Evolutionary conservation across 2,888 invertebrate genomes (phyloP), one percentile per base, ranked within the genome.

Genomic region (Philereme vetulata): DNA sequence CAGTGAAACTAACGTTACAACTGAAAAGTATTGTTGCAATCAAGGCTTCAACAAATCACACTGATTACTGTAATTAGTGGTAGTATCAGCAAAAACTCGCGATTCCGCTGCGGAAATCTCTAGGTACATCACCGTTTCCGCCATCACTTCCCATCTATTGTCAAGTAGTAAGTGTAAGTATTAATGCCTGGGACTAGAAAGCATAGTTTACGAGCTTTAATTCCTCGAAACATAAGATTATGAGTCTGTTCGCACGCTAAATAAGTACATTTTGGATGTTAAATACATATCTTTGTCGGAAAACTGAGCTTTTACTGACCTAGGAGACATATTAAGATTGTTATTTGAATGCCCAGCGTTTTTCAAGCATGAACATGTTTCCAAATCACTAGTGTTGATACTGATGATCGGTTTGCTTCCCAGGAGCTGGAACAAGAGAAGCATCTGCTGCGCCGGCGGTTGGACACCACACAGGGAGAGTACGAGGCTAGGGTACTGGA

Each of bases 381-480:
- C n/a, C n/a, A n/a, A n/a, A n/a, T n/a, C n/a, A n/a, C n/a, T n/a
- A n/a, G n/a, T n/a, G n/a, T n/a, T n/a, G n/a, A n/a, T n/a, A n/a
- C 21, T 21, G 21, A 21, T 21, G 2, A 21, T 21, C 21, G 1
- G 21, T 21, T 72, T 63, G 62, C 4, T 72, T 51, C 33, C 0
- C 94, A 98, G 98, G 95, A 95, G 80, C 93, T 98, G 84, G 98
- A 98, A 88, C 98, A 98, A 88, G 98, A 98, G 88, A 96, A 98
- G 74, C 97, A 98, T 87, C 93, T 96, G 53, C 93, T 98, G 53
- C 94, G 97, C 62, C 94, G 98, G 65, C 96, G 96, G 76, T 91
- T 98, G 79, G 96, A 97, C 75, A 96, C 96, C 45, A 95, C 96
- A 45, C 96, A 97, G 82, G 96, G 96, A 36, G 98, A 98, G 85